A percentile compares a stretch with the other conserved stretches of the same genome.
Conservation (phyloP, 2,888 invertebrate genomes). For the Trachelus stipa region DNA sequence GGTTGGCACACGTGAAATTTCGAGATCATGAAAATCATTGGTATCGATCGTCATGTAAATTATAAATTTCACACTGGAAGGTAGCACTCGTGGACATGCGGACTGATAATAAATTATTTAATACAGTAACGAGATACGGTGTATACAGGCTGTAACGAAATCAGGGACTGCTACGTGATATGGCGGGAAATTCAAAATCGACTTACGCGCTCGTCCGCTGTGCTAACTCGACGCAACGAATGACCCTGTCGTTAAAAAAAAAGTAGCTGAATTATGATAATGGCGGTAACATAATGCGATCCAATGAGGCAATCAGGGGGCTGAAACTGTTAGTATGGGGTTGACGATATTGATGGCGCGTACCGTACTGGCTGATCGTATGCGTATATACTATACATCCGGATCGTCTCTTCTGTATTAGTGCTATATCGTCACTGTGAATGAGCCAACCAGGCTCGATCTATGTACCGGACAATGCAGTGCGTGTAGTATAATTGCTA, state of each 20-base stretch:
- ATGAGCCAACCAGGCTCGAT: conserved; percentile 48
- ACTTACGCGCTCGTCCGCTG: neutral
- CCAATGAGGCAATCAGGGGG: conserved; percentile 64
- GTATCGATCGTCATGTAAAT: neutral
- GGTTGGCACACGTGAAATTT: neutral
- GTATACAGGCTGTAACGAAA: neutral
- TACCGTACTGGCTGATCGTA: conserved; percentile 29
- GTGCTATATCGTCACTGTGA: conserved; percentile 30
- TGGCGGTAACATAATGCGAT: conserved; percentile 65
- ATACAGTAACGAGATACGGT: neutral
- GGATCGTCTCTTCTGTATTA: conserved; percentile 12
- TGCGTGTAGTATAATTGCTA: conserved; percentile 63
- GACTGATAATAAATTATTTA: neutral
- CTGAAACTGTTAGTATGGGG: conserved; percentile 26
- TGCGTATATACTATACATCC: conserved; percentile 17
- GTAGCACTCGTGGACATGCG: neutral
- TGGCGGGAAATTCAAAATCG: neutral
- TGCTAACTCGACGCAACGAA: conserved; percentile 22
- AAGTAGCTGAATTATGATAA: conserved; percentile 66
- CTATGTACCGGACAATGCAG: conserved; percentile 58
- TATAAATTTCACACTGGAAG: neutral
- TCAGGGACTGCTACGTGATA: neutral
- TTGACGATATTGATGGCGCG: conserved; percentile 54
- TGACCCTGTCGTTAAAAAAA: conserved; percentile 59
- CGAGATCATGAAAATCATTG: neutral